Evolutionary conservation across 1,140 invertebrate genomes (phyloP).

Genomic region (Luehdorfia chinensis): DNA sequence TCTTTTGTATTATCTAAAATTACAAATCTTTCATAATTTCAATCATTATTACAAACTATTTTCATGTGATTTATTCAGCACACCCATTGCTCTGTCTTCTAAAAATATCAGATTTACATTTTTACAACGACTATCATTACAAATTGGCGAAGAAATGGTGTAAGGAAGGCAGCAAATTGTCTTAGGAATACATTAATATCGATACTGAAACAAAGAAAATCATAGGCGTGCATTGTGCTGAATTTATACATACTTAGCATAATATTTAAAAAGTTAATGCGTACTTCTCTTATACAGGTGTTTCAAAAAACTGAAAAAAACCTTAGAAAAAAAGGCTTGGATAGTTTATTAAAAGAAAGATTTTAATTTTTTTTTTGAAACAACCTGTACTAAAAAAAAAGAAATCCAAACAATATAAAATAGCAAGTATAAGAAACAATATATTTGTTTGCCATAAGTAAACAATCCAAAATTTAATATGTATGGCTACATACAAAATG

Average conservation of each 20-base stretch:
- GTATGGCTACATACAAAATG: too few species aligned
- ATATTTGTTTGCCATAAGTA: too few species aligned
- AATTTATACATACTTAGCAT: conserved; percentile 3
- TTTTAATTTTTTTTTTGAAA: too few species aligned
- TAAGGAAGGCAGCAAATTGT: conserved; percentile 20
- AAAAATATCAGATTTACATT: conserved; percentile 70
- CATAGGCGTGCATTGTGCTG: neutral
- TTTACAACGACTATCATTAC: conserved; percentile 54
- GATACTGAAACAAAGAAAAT: neutral
- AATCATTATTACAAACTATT: conserved; percentile 62
- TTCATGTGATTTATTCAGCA: conserved; percentile 59
- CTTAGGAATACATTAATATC: neutral
- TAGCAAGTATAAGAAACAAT: too few species aligned
- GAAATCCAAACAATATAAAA: too few species aligned
- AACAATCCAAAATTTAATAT: too few species aligned
- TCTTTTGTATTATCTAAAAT: conserved; percentile 72
- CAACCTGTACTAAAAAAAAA: too few species aligned
- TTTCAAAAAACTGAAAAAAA: conserved; percentile 6
- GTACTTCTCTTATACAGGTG: conserved; percentile 4
- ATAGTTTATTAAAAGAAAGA: too few species aligned
- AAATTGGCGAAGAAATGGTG: conserved; percentile 14
- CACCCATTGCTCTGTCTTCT: conserved; percentile 45
- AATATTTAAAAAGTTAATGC: conserved; percentile 1
- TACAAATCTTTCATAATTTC: conserved; percentile 73
- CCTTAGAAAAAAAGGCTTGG: too few species aligned